Conservation (phyloP, 2,113 vertebrate genomes). For the human region GRCh38 chr18:21505001-21505500, state of each 20-base stretch:
- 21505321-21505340: not conserved
- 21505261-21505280: not conserved
- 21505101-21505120: not conserved
- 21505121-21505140: not conserved
- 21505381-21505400: not conserved
- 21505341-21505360: not conserved
- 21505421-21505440: conserved; percentile 80
- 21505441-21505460: conserved; percentile 90
- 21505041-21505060: not conserved
- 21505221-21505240: not conserved
- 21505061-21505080: not conserved
- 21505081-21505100: not conserved
- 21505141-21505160: not conserved
- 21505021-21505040: not conserved
- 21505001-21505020: not conserved
- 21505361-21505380: not conserved
- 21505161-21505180: not conserved
- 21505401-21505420: conserved; percentile 81
- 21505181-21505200: not conserved
- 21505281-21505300: not conserved
- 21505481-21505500: conserved; percentile 92
- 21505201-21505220: not conserved
- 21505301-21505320: not conserved
- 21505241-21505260: not conserved
- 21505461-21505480: conserved; percentile 94